Conservation (phyloP, 2,888 invertebrate genomes). For the Pristionchus arcanus region DNA sequence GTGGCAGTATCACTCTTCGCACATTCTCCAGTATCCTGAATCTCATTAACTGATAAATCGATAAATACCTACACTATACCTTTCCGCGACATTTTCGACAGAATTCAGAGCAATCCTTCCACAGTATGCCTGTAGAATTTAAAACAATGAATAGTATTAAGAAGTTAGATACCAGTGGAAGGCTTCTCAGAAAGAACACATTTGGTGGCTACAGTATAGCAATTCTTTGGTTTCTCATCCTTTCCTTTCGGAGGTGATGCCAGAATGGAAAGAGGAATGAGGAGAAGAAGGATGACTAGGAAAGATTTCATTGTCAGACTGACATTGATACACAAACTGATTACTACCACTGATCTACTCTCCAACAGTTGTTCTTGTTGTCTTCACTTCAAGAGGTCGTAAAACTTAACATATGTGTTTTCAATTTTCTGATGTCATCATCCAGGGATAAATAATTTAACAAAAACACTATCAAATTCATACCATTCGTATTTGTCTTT, state of each 20-base stretch:
- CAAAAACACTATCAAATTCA: background rate
- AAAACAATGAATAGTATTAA: background rate
- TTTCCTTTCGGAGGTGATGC: constrained; percentile 5
- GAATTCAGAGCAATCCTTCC: constrained; percentile 51
- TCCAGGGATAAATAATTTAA: background rate
- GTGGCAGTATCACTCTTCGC: constrained; percentile 30
- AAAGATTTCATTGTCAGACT: background rate
- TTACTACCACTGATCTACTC: background rate
- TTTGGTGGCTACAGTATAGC: constrained; percentile 30
- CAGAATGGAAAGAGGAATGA: constrained; percentile 28
- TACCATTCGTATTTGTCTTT: background rate
- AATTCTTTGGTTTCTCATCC: constrained; percentile 22
- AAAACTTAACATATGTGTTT: constrained; percentile 1
- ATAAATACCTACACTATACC: background rate
- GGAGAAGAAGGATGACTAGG: constrained; percentile 12
- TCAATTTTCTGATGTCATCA: background rate
- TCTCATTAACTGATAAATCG: background rate
- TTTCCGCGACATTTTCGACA: constrained; percentile 51
- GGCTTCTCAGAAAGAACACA: constrained; percentile 50
- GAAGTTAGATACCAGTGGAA: constrained; percentile 13
- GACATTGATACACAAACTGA: background rate
- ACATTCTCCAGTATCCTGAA: constrained; percentile 50
- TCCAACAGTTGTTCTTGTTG: constrained; percentile 22
- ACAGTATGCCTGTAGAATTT: constrained; percentile 25
- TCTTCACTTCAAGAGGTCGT: constrained; percentile 5